Evolutionary conservation across 2,113 vertebrate genomes (phyloP).

Genomic region (Neomonachus schauinslandi): DNA sequence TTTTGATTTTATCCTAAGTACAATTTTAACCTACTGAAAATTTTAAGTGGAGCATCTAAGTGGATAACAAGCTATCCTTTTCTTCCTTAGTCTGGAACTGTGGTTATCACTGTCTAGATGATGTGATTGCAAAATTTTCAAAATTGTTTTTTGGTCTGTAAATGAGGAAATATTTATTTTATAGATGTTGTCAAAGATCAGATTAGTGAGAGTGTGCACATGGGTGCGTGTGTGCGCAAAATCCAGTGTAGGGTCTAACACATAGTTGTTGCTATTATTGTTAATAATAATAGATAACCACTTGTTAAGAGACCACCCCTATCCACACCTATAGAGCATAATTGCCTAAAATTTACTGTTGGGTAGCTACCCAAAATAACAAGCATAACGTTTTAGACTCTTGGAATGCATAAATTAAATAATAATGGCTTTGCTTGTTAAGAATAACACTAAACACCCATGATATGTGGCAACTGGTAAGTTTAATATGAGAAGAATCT

Average conservation of each 20-base stretch:
- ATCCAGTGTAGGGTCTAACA: neutral
- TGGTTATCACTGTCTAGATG: neutral
- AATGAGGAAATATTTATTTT: neutral
- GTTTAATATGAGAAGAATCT: neutral
- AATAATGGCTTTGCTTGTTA: neutral
- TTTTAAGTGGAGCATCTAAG: neutral
- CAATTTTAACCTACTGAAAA: neutral
- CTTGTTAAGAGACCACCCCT: neutral
- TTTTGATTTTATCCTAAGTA: conserved; percentile 7
- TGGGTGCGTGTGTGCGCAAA: neutral
- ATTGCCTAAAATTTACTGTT: neutral
- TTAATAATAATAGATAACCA: neutral
- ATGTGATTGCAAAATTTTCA: neutral
- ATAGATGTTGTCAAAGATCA: neutral
- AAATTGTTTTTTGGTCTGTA: neutral
- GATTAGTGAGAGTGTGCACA: neutral
- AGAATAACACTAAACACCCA: neutral
- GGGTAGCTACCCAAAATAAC: neutral
- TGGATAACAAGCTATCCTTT: neutral
- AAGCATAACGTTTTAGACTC: neutral
- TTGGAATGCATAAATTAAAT: neutral
- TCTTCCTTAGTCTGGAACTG: neutral
- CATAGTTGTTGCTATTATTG: neutral
- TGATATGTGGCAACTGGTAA: neutral
- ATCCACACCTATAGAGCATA: neutral